Base-by-base conservation (phyloP, 2,888 invertebrate species). In the Trissoscelio sp. region DNA sequence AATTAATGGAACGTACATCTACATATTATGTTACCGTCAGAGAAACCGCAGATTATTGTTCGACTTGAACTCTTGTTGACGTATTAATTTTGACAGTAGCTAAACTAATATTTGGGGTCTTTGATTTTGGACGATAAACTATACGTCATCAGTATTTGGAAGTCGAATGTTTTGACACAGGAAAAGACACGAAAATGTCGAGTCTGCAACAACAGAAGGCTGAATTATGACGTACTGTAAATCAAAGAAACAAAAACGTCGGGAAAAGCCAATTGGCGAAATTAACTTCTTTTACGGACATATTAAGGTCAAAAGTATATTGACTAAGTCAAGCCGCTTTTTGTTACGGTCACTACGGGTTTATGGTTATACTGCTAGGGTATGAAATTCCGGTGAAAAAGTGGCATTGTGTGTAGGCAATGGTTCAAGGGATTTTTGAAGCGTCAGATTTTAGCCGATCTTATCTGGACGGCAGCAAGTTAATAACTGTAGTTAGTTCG, bases 261-360 rank as follows among this genome's bases (percentile, higher is more conserved):
- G 37, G 31, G 18, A 60, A 55, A 62, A 39, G 55, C 31, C 14
- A 55, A 60, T 64, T 64, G 22, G 55, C 37, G 37, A 66, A 58
- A 66, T 74, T 74, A 74, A 74, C 74, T 74, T 66, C 39, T n/a
- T 48, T 66, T 48, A 44, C 53, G 46, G 20, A 39, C 12, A 58
- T 58, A 20, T 57, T 64, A 24, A 22, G 39, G 39, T 28, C 58
- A 53, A 53, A 53, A 51, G 16, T 67, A 5, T 60, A 39, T 67
- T 75, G 31, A 67, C 60, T 22, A 58, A 75, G 58, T 60, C 60
- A 48, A 51, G 39, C 31, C 16, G 31, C 51, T 57, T 75, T 67
- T 75, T 67, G 64, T 75, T 75, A 42, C 57, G 42, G 6, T 60
- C 48, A 60, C 48, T 22, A n/a, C 44, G 20, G n/a, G 58, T 75